phyloP scores from a whole-genome alignment of 2,888 invertebrate genomes.

The Stenurella melanura region DNA sequence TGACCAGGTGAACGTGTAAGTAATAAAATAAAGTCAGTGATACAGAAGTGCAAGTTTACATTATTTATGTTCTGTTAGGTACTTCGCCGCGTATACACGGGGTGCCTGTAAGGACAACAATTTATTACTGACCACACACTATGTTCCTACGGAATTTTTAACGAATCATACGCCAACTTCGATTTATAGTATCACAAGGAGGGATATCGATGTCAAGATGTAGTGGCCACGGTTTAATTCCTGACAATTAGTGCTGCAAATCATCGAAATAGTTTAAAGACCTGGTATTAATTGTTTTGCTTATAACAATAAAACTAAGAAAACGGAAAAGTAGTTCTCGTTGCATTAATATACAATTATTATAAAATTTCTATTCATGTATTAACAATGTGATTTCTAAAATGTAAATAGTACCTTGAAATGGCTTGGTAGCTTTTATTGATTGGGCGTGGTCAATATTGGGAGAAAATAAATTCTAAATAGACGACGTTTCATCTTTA shows the following conservation, averaged over 20 bases:
- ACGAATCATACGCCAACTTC: slow-evolving; percentile 48
- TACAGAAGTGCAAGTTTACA: slow-evolving; percentile 59
- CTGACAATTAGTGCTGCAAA: neutral
- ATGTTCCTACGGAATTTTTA: slow-evolving; percentile 56
- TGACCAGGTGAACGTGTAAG: slow-evolving; percentile 29
- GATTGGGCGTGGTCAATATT: no score
- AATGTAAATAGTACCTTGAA: no score
- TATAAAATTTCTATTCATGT: no score
- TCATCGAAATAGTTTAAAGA: neutral
- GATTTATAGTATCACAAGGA: slow-evolving; percentile 46
- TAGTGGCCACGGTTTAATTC: neutral
- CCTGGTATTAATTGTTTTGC: no score
- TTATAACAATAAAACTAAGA: no score
- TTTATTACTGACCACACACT: slow-evolving; percentile 70
- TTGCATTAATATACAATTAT: no score
- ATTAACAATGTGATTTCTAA: no score
- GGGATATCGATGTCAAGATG: neutral
- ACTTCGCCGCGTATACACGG: slow-evolving; percentile 65
- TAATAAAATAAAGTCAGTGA: slow-evolving; percentile 53
- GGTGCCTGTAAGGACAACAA: slow-evolving; percentile 68
- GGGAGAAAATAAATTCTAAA: no score
- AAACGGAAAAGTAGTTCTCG: no score
- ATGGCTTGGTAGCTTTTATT: no score
- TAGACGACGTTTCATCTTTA: no score
- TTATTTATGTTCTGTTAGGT: slow-evolving; percentile 69